Evolutionary conservation across 2,797 vertebrate species (phyloP).

Genomic region (Enteromius treurensis): DNA sequence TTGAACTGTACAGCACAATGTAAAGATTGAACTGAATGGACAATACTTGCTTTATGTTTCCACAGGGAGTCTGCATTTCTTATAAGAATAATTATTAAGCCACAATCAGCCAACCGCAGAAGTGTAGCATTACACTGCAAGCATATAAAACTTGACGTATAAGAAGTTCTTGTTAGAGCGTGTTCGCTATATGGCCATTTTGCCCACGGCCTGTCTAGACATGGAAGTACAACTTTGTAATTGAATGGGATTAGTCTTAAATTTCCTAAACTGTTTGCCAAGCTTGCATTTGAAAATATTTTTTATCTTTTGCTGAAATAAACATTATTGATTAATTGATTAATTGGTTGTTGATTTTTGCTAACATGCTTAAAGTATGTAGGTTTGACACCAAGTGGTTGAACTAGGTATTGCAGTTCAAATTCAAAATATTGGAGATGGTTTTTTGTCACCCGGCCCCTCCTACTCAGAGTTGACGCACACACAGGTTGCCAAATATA

Average conservation of each 20-base stretch:
- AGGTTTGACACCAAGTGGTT: too few relatives aligned
- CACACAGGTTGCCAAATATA: too few relatives aligned
- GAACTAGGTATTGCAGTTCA: too few relatives aligned
- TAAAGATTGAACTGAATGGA: constrained; percentile 24
- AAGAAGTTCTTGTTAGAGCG: neutral
- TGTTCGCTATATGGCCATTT: neutral
- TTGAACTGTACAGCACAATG: constrained; percentile 28
- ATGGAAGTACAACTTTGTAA: neutral
- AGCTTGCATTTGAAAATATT: neutral
- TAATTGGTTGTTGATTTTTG: neutral
- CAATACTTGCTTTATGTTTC: constrained; percentile 12
- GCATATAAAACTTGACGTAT: neutral
- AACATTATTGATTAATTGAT: neutral
- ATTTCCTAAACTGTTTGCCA: neutral
- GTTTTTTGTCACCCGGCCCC: too few relatives aligned
- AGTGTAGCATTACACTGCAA: neutral
- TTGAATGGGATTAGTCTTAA: neutral
- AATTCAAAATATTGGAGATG: too few relatives aligned
- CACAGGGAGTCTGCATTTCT: constrained; percentile 7
- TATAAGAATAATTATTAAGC: constrained; percentile 22
- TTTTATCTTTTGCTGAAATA: neutral
- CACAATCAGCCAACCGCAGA: neutral
- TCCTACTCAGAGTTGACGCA: too few relatives aligned
- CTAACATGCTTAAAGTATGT: neutral
- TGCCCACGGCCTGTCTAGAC: neutral